phyloP scores from a whole-genome alignment of 2,888 invertebrate species.

The Physocephala rufipes region DNA sequence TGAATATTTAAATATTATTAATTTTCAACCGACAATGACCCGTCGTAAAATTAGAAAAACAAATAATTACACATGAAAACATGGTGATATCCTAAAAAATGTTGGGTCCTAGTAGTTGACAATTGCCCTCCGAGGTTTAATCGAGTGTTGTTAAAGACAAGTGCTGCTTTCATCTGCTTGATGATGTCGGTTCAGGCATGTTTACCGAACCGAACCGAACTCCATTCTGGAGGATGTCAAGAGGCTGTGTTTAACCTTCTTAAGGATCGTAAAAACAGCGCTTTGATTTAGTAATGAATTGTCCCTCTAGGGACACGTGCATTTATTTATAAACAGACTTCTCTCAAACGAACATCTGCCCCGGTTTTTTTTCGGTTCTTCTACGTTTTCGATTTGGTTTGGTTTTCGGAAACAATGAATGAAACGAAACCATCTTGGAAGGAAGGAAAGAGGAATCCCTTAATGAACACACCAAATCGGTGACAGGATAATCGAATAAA shows the following conservation, averaged over 20 bases:
- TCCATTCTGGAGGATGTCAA: not conserved
- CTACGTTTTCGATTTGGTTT: not conserved
- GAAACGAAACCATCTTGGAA: no score
- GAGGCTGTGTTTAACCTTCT: not conserved
- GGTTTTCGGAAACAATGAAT: no score
- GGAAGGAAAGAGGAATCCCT: not conserved
- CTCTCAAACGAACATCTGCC: constrained; percentile 11
- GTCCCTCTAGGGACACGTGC: constrained; percentile 9
- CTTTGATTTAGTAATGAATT: not conserved
- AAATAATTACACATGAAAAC: not conserved
- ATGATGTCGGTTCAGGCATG: not conserved
- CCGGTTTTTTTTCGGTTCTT: not conserved
- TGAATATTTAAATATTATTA: no score
- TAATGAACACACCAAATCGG: not conserved
- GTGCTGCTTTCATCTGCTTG: constrained; percentile 4
- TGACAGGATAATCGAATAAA: not conserved
- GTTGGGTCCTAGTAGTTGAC: not conserved
- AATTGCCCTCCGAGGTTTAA: not conserved
- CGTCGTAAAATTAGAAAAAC: no score
- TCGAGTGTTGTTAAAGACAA: not conserved
- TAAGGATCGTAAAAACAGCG: constrained; percentile 16
- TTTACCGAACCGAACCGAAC: no score
- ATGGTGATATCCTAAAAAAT: not conserved
- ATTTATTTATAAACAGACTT: not conserved
- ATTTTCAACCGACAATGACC: no score